Percentiles rank a stretch among this genome's conserved stretches.
phyloP scores from a whole-genome alignment of 2,888 invertebrate species.

The Cheilosia urbana region DNA sequence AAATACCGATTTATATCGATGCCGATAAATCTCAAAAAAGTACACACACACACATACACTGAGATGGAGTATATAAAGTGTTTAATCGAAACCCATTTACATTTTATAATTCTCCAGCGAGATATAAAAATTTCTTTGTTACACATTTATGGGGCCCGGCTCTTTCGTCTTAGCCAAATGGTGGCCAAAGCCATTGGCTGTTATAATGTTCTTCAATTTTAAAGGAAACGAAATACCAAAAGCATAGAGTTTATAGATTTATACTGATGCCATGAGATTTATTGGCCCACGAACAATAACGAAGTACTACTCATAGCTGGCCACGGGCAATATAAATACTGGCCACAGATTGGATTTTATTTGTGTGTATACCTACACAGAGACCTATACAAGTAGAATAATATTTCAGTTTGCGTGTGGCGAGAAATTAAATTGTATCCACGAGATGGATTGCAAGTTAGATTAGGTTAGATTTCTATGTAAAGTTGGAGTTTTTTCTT shows the following conservation, averaged over 20 bases:
- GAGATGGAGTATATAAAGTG: slow-evolving; percentile 7
- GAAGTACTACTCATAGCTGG: neutral
- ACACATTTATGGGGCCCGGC: slow-evolving; percentile 33
- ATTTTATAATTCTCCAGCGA: slow-evolving; percentile 54
- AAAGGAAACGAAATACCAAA: slow-evolving; percentile 29
- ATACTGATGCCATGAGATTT: slow-evolving; percentile 54
- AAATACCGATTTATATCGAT: neutral
- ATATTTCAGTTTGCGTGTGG: slow-evolving; percentile 7
- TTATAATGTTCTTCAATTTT: slow-evolving; percentile 37
- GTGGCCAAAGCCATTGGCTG: slow-evolving; percentile 13
- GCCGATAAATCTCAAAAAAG: neutral
- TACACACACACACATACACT: neutral
- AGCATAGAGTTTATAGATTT: slow-evolving; percentile 53
- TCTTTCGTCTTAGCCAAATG: slow-evolving; percentile 27
- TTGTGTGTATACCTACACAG: too few relatives aligned
- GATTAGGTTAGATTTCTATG: neutral
- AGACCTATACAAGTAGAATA: slow-evolving; percentile 1
- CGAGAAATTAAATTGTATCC: slow-evolving; percentile 6
- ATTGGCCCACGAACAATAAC: slow-evolving; percentile 43
- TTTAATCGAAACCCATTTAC: slow-evolving; percentile 50
- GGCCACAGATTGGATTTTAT: slow-evolving; percentile 25
- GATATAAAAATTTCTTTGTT: slow-evolving; percentile 51
- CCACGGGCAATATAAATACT: slow-evolving; percentile 17
- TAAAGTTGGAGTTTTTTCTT: too few relatives aligned
- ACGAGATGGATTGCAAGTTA: too few relatives aligned